These are phyloP conservation scores for Drosophila tsacasi DNA, from an alignment of 1,140 invertebrate species.

Conservation along the genomic window DNA sequence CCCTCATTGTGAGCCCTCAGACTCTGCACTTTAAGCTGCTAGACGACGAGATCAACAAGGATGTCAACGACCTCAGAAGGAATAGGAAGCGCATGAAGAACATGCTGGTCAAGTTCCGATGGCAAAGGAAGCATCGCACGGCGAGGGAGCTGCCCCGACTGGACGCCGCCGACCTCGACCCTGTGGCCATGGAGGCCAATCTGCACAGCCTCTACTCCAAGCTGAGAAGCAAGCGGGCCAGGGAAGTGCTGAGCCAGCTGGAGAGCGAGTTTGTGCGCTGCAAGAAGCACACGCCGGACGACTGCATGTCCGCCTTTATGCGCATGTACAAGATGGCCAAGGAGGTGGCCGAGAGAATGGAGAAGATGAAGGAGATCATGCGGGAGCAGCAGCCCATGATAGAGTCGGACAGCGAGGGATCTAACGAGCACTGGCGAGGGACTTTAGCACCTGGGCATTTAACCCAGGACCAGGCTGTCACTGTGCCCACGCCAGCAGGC, in stretches of 20 bases:
- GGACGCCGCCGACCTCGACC: constrained; percentile 54
- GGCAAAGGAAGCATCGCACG: constrained; percentile 34
- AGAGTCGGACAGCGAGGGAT: constrained; percentile 45
- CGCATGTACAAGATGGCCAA: constrained; percentile 77
- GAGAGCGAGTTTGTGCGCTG: constrained; percentile 71
- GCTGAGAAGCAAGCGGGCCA: constrained; percentile 65
- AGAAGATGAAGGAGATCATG: constrained; percentile 79
- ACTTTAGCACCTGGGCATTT: constrained; percentile 6
- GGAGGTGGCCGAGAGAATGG: constrained; percentile 76
- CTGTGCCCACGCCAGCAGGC: not conserved
- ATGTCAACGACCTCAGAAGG: constrained; percentile 21
- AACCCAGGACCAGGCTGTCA: constrained; percentile 17
- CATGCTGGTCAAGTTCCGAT: constrained; percentile 64
- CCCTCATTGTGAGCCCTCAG: constrained; percentile 48
- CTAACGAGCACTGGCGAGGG: constrained; percentile 2
- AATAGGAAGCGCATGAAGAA: constrained; percentile 50
- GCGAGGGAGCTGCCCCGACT: constrained; percentile 14
- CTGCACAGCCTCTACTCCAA: constrained; percentile 60
- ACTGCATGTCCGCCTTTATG: constrained; percentile 76
- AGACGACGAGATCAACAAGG: constrained; percentile 13
- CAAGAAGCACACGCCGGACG: constrained; percentile 69
- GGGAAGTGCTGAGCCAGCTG: constrained; percentile 52
- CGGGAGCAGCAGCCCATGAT: constrained; percentile 52
- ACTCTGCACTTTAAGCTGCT: constrained; percentile 52
- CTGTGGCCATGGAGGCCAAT: constrained; percentile 55